Conservation (phyloP, 2,888 invertebrate species). For the Napeogenes sylphis region DNA sequence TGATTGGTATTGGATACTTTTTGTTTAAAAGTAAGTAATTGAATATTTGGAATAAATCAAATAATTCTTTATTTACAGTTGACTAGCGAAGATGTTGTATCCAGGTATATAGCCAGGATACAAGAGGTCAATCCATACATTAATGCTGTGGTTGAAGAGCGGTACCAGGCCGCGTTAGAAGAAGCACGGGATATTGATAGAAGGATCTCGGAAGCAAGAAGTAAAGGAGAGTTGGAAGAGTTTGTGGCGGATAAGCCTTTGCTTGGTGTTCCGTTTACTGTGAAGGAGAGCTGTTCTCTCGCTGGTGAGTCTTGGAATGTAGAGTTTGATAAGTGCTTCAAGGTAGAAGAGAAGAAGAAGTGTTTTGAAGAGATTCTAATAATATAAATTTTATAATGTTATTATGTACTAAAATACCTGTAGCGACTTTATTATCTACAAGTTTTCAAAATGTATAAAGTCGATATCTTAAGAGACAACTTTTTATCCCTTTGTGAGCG, state of each 20-base stretch:
- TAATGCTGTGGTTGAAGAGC: slow-evolving; percentile 83
- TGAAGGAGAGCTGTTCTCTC: slow-evolving; percentile 87
- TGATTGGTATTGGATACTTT: neutral
- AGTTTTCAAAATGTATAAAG: no score
- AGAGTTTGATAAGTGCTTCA: no score
- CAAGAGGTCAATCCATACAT: slow-evolving; percentile 80
- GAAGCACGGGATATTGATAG: slow-evolving; percentile 81
- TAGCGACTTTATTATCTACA: no score
- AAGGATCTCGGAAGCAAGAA: slow-evolving; percentile 43
- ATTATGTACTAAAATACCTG: no score
- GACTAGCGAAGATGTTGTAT: slow-evolving; percentile 77
- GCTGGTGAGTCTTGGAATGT: slow-evolving; percentile 73
- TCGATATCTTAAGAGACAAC: no score
- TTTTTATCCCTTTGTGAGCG: no score
- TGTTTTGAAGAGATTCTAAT: no score
- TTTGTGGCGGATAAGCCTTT: slow-evolving; percentile 79
- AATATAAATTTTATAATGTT: no score
- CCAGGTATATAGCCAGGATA: slow-evolving; percentile 80
- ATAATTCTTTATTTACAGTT: slow-evolving; percentile 59
- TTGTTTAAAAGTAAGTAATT: neutral
- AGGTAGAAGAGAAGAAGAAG: no score
- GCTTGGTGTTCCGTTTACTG: slow-evolving; percentile 88
- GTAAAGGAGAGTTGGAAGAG: slow-evolving; percentile 50
- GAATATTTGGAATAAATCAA: neutral
- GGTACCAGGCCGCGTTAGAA: slow-evolving; percentile 79